These are phyloP conservation scores for Limnephilus auricula DNA, from an alignment of 2,888 invertebrate genomes.

Conservation along the genomic window DNA sequence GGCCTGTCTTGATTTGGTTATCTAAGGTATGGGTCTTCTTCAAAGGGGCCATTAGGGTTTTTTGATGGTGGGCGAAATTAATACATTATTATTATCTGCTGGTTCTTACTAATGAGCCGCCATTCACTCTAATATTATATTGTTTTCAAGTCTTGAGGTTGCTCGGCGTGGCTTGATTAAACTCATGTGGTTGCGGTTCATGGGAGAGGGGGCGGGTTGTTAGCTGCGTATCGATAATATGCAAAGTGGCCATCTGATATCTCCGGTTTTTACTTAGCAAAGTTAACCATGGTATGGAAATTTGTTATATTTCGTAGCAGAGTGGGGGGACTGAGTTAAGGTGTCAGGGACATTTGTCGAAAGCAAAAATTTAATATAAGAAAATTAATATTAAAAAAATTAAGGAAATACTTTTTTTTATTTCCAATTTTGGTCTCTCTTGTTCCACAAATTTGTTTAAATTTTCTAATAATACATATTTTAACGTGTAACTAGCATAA, in stretches of 20 bases:
- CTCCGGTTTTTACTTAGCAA: not conserved
- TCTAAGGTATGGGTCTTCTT: not conserved
- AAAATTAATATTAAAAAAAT: too few species aligned
- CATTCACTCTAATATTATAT: not conserved
- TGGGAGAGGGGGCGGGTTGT: not conserved
- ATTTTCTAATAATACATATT: too few species aligned
- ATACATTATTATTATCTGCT: not conserved
- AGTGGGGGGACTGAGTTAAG: too few species aligned
- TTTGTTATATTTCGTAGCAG: too few species aligned
- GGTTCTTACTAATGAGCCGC: not conserved
- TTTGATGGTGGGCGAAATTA: not conserved
- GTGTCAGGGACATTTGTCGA: too few species aligned
- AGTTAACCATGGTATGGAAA: not conserved
- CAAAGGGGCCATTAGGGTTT: not conserved
- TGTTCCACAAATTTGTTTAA: too few species aligned
- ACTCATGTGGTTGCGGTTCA: not conserved
- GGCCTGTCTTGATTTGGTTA: conserved; percentile 24
- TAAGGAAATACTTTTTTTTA: too few species aligned
- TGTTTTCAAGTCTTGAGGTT: not conserved
- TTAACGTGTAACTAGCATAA: too few species aligned
- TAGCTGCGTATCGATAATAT: not conserved
- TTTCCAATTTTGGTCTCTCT: too few species aligned
- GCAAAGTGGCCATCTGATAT: not conserved
- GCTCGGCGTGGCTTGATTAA: not conserved
- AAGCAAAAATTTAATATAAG: too few species aligned